These are phyloP conservation scores for Drosophila dunni DNA, from an alignment of 1,140 invertebrate genomes.

Conservation along the genomic window DNA sequence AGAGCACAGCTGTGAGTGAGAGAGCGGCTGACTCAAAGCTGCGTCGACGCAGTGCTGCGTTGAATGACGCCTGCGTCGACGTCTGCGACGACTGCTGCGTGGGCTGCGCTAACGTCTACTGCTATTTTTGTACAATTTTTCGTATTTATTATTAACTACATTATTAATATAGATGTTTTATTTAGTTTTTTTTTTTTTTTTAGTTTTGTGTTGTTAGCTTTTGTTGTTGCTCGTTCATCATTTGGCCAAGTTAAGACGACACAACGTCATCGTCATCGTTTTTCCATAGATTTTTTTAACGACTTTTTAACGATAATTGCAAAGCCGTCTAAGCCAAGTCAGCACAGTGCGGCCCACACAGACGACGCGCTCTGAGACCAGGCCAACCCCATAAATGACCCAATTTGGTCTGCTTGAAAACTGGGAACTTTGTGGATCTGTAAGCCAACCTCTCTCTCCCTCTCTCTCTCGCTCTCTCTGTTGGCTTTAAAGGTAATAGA, in stretches of 20 bases:
- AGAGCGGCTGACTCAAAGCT: constrained; percentile 1
- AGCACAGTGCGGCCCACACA: constrained; percentile 54
- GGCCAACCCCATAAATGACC: constrained; percentile 76
- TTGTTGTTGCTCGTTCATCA: constrained; percentile 45
- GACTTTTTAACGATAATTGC: constrained; percentile 80
- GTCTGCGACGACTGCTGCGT: constrained; percentile 16
- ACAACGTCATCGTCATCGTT: constrained; percentile 57
- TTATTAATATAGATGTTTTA: constrained; percentile 59
- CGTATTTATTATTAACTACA: constrained; percentile 43
- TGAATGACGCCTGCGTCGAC: neutral
- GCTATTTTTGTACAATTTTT: constrained; percentile 57
- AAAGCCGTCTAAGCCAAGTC: constrained; percentile 61
- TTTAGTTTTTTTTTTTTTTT: constrained; percentile 1
- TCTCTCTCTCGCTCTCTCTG: constrained; percentile 1
- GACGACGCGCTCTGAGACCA: neutral
- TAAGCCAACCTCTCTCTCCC: neutral
- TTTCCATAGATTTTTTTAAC: constrained; percentile 75
- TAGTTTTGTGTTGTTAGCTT: constrained; percentile 50
- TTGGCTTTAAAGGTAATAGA: constrained; percentile 45
- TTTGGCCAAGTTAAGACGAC: constrained; percentile 47
- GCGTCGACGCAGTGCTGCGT: neutral
- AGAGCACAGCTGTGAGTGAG: neutral
- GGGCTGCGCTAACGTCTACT: constrained; percentile 49
- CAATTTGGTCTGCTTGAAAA: constrained; percentile 72
- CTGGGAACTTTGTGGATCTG: constrained; percentile 25